These are phyloP conservation scores for Hemiprocne comata DNA, from an alignment of 2,113 vertebrate species.

Conservation along the genomic window DNA sequence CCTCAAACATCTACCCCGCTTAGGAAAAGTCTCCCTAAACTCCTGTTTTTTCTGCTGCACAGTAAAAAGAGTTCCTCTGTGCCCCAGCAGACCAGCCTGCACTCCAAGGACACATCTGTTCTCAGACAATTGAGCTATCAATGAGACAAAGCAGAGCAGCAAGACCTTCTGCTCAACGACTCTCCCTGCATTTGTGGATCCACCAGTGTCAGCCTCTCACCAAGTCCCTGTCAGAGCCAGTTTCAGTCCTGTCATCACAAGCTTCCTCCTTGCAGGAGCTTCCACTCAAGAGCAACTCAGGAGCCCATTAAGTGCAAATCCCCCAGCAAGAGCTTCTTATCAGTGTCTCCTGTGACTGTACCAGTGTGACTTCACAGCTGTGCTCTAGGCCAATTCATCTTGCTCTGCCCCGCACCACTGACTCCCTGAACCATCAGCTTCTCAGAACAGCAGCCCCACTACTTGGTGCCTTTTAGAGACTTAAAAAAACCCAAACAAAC, in stretches of 20 bases:
- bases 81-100: neutral
- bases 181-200: conserved; percentile 18
- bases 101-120: conserved; percentile 50
- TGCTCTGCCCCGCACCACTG: neutral
- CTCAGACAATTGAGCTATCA: conserved; percentile 41
- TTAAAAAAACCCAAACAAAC: no score
- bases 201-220: conserved; percentile 21
- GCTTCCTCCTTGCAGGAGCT: conserved; percentile 37
- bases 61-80: neutral
- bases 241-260: conserved; percentile 42
- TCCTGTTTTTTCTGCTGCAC: neutral
- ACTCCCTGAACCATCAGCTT: neutral
- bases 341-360: conserved; percentile 55
- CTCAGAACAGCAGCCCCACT: conserved; percentile 1
- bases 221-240: conserved; percentile 40
- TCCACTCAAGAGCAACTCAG: conserved; percentile 41
- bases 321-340: conserved; percentile 57
- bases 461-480: neutral
- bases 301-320: conserved; percentile 37
- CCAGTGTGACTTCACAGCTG: conserved; percentile 54
- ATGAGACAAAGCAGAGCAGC: conserved; percentile 20
- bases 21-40: neutral
- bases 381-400: conserved; percentile 53
- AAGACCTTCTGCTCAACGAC: conserved; percentile 42
- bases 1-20: rapidly evolving